Conservation (phyloP, 2,888 invertebrate species). For the Rhagonycha lutea region DNA sequence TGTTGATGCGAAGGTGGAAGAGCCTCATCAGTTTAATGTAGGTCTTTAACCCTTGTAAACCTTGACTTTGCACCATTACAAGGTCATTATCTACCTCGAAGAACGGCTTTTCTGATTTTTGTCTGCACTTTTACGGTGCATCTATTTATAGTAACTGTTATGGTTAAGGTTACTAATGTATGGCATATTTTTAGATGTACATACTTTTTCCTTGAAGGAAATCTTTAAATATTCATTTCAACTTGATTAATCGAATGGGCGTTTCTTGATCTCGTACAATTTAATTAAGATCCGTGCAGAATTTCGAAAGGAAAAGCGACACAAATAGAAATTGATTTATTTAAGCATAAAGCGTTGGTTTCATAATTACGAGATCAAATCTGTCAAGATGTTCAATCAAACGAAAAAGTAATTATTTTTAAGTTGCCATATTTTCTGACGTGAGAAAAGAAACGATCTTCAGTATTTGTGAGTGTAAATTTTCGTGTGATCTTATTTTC, state of each 20-base stretch:
- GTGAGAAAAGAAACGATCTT: background rate
- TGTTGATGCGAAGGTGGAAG: slow-evolving; percentile 7
- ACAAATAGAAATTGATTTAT: background rate
- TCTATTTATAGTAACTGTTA: slow-evolving; percentile 16
- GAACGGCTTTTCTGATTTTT: slow-evolving; percentile 4
- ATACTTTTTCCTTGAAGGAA: background rate
- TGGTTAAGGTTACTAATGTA: slow-evolving; percentile 7
- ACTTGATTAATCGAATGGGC: background rate
- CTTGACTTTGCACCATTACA: slow-evolving; percentile 22
- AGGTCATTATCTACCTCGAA: slow-evolving; percentile 15
- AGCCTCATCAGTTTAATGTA: slow-evolving; percentile 2
- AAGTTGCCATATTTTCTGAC: background rate
- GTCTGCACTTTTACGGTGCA: background rate
- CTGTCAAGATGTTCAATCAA: background rate
- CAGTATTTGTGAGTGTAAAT: background rate
- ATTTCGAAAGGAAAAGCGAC: background rate
- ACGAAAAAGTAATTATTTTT: background rate
- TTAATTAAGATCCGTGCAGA: background rate
- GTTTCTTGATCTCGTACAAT: background rate
- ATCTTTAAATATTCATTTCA: background rate
- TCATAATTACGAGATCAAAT: background rate
- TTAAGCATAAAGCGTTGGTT: background rate
- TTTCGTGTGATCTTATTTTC: background rate
- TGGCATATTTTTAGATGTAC: background rate
- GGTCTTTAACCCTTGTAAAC: slow-evolving; percentile 22